Conservation (phyloP, 2,113 vertebrate species). For the Lepus europaeus region DNA sequence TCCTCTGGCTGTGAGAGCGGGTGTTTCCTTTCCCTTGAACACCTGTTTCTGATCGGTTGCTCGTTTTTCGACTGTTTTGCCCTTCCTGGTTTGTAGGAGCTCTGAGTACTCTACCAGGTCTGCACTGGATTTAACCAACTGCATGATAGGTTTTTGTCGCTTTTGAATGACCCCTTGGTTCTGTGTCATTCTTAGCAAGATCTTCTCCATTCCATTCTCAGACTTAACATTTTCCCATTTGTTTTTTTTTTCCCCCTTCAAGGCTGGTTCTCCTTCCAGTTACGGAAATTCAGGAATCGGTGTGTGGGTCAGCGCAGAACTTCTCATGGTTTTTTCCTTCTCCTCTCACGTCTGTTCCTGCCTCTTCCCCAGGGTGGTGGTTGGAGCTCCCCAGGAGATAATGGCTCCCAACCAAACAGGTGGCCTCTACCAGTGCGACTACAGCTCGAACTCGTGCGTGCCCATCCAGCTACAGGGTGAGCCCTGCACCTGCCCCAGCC, state of each 20-base stretch:
- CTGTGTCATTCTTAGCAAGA: neutral
- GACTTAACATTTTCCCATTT: neutral
- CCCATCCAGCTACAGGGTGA: slow-evolving; percentile 65
- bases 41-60: neutral
- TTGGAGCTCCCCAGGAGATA: slow-evolving; percentile 78
- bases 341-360: neutral
- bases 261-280: neutral
- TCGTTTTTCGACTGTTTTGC: neutral
- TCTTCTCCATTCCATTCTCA: neutral
- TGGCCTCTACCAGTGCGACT: slow-evolving; percentile 76
- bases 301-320: neutral
- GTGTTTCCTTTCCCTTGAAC: neutral
- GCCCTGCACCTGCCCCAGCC: neutral
- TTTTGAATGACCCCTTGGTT: neutral
- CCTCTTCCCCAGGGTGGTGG: slow-evolving; percentile 64
- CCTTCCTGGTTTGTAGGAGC: neutral
- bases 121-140: too few relatives aligned
- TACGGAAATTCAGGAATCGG: neutral
- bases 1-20: neutral
- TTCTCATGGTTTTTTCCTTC: neutral
- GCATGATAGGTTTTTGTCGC: neutral
- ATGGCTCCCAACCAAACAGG: slow-evolving; percentile 65
- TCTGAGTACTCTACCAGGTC: too few relatives aligned
- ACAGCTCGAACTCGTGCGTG: neutral
- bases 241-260: neutral